phyloP scores from a whole-genome alignment of 2,888 invertebrate genomes.

The Pyrochroa serraticornis region DNA sequence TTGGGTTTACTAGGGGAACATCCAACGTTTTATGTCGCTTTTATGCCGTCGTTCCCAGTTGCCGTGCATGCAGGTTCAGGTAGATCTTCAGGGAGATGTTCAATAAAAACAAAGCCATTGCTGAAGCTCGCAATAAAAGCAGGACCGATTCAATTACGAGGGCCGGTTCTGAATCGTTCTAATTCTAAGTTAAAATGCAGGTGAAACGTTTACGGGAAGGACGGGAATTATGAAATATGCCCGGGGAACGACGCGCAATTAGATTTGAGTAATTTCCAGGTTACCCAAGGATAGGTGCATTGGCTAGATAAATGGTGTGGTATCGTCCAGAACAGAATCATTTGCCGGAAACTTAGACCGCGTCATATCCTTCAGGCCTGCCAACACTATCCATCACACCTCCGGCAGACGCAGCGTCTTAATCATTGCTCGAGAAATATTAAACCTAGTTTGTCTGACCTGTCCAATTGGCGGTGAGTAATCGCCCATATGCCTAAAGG shows the following conservation, averaged over 20 bases:
- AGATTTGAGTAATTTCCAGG: conserved; percentile 44
- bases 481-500: conserved; percentile 24
- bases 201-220: neutral
- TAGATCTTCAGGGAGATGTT: conserved; percentile 7
- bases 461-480: conserved; percentile 28
- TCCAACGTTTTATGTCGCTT: conserved; percentile 31
- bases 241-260: conserved; percentile 36
- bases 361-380: conserved; percentile 47
- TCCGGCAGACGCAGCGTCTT: conserved; percentile 35
- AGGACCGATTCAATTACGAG: conserved; percentile 19
- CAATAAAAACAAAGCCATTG: conserved; percentile 26
- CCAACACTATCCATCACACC: conserved; percentile 48
- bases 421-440: conserved; percentile 38
- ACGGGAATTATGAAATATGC: neutral
- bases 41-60: conserved; percentile 29
- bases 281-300: too few relatives aligned
- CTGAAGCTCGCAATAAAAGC: conserved; percentile 15
- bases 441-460: conserved; percentile 35
- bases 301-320: conserved; percentile 26
- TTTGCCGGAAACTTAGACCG: conserved; percentile 41
- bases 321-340: conserved; percentile 34
- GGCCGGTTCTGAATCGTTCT: conserved; percentile 9
- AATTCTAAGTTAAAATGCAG: neutral
- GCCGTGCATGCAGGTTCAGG: conserved; percentile 24
- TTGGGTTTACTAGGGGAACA: conserved; percentile 41